Evolutionary conservation across 2,113 vertebrate species (phyloP).

Genomic region (Eulemur rufifrons): DNA sequence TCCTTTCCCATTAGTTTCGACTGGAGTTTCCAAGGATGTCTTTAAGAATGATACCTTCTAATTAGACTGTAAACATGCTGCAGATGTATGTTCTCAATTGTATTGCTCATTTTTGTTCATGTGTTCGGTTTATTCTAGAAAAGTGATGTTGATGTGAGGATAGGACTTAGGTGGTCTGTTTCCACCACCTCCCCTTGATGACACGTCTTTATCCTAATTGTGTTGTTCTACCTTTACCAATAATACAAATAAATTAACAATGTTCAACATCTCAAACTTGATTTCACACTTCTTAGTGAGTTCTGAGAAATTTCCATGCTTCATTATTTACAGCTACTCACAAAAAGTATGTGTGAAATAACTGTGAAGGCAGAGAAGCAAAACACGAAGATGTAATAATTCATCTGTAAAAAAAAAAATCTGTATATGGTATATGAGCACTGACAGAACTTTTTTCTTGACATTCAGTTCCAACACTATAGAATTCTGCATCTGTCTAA

Average conservation of each 20-base stretch:
- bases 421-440: not conserved
- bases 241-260: not conserved
- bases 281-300: constrained; percentile 44
- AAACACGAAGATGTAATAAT: constrained; percentile 45
- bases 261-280: not conserved
- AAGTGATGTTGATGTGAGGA: not conserved
- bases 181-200: not conserved
- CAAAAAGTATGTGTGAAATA: constrained; percentile 57
- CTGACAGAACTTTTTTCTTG: not conserved
- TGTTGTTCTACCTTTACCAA: not conserved
- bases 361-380: constrained; percentile 38
- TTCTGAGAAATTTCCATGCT: constrained; percentile 47
- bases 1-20: not conserved
- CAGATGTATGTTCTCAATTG: not conserved
- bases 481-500: constrained; percentile 52
- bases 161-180: not conserved
- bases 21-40: not conserved
- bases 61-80: not conserved
- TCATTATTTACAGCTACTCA: not conserved
- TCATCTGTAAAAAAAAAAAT: constrained; percentile 42
- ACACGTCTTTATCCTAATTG: not conserved
- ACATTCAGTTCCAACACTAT: constrained; percentile 5
- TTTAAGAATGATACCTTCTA: not conserved
- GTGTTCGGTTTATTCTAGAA: not conserved
- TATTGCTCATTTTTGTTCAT: not conserved